Evolutionary conservation across 2,113 vertebrate genomes (phyloP).

Genomic region (Herpetotheres cachinnans): DNA sequence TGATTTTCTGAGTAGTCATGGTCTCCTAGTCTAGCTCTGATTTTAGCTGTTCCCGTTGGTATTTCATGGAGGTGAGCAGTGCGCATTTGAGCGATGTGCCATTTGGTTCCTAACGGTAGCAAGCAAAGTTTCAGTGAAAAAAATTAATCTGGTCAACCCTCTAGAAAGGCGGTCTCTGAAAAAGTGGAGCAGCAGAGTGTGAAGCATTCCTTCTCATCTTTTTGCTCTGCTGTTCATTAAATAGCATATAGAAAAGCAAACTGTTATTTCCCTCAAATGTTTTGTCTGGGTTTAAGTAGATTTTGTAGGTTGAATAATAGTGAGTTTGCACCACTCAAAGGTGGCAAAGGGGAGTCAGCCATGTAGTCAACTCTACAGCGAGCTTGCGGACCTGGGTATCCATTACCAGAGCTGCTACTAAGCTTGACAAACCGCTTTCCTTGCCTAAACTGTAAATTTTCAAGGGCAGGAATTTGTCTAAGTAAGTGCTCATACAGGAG

Average conservation of each 20-base stretch:
- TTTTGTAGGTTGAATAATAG: background rate
- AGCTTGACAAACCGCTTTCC: background rate
- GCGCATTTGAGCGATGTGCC: background rate
- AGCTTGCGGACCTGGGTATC: background rate
- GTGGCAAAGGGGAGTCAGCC: background rate
- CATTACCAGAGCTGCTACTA: background rate
- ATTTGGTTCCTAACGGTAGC: background rate
- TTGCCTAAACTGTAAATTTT: background rate
- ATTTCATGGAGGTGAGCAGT: background rate
- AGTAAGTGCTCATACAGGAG: background rate
- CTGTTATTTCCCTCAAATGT: background rate
- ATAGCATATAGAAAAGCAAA: background rate
- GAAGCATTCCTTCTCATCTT: background rate
- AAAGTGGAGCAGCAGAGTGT: background rate
- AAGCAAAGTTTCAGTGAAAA: background rate
- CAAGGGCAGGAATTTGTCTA: background rate
- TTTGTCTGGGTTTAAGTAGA: background rate
- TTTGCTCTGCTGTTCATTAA: background rate
- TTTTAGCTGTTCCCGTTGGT: background rate
- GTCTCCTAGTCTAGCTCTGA: background rate
- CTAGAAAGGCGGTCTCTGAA: background rate
- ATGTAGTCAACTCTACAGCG: background rate
- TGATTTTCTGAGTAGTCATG: background rate
- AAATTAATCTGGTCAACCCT: background rate
- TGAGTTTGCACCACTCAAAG: background rate